A percentile compares a stretch with the other conserved stretches of the same genome.
Conservation (phyloP, 2,797 vertebrate genomes). For the Tapirus indicus region DNA sequence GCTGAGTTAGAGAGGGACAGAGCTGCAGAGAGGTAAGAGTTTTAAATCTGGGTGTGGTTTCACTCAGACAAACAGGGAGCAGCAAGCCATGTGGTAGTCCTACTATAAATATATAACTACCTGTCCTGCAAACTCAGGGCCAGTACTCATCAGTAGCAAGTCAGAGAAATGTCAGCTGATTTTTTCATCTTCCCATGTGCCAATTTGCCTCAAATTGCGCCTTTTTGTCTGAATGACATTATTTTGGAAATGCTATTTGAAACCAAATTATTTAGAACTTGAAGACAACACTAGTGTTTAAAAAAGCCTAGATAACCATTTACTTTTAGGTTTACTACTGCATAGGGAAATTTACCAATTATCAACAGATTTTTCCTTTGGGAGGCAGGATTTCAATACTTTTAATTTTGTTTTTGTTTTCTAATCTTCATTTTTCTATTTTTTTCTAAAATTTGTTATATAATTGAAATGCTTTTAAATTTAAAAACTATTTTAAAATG, state of each 20-base stretch:
- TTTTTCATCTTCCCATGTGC: not conserved
- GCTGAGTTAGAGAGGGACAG: too few relatives aligned
- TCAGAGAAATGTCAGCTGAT: not conserved
- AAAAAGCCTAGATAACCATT: not conserved
- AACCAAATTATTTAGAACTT: slow-evolving; percentile 18
- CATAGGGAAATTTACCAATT: too few relatives aligned
- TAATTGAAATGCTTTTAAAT: not conserved
- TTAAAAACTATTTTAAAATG: not conserved
- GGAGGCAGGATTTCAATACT: not conserved
- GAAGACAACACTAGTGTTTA: not conserved
- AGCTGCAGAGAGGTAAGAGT: not conserved
- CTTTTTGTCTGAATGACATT: accelerated
- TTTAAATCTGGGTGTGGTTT: not conserved
- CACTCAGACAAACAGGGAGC: not conserved
- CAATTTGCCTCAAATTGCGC: not conserved
- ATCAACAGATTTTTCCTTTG: not conserved
- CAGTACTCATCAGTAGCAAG: not conserved
- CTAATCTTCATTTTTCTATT: not conserved
- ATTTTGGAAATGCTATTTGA: slow-evolving; percentile 19
- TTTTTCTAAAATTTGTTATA: not conserved
- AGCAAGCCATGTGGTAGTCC: accelerated
- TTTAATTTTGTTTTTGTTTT: not conserved
- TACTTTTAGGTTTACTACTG: not conserved
- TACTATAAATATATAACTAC: accelerated
- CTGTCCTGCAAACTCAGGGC: not conserved